Evolutionary conservation across 2,113 vertebrate genomes (phyloP).

Genomic region (Dromiciops gliroides): DNA sequence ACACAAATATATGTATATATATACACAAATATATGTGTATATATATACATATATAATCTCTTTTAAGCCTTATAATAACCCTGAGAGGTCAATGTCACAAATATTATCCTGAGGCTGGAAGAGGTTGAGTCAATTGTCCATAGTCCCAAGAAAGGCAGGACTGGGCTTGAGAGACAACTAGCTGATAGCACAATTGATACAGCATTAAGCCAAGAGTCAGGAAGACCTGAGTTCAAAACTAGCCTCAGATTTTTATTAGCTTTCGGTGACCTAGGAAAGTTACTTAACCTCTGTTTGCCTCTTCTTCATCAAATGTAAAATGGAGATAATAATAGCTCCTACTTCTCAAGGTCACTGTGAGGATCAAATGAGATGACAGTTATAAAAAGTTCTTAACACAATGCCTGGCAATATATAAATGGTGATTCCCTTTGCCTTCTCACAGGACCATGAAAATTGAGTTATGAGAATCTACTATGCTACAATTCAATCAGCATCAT

Average conservation of each 20-base stretch:
- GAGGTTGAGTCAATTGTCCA: neutral
- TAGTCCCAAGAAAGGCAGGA: neutral
- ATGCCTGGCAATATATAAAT: neutral
- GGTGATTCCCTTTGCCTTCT: too few relatives aligned
- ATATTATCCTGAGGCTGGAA: neutral
- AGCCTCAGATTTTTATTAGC: neutral
- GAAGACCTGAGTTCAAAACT: neutral
- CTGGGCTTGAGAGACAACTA: neutral
- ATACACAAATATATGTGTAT: too few relatives aligned
- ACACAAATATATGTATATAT: too few relatives aligned
- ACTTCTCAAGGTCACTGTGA: neutral
- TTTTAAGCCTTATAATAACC: neutral
- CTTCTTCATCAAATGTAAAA: neutral
- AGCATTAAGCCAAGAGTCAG: too few relatives aligned
- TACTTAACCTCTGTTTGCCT: neutral
- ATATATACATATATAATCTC: neutral
- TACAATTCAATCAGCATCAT: slow-evolving; percentile 43
- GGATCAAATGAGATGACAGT: neutral
- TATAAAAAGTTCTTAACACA: neutral
- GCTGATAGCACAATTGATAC: neutral
- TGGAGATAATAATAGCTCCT: neutral
- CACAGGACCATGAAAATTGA: slow-evolving; percentile 16
- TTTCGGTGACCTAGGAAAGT: neutral
- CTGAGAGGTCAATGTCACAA: neutral
- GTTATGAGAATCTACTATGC: slow-evolving; percentile 36